These are phyloP conservation scores for Phoxinus dragarum DNA, from an alignment of 2,797 vertebrate genomes.

Conservation along the genomic window DNA sequence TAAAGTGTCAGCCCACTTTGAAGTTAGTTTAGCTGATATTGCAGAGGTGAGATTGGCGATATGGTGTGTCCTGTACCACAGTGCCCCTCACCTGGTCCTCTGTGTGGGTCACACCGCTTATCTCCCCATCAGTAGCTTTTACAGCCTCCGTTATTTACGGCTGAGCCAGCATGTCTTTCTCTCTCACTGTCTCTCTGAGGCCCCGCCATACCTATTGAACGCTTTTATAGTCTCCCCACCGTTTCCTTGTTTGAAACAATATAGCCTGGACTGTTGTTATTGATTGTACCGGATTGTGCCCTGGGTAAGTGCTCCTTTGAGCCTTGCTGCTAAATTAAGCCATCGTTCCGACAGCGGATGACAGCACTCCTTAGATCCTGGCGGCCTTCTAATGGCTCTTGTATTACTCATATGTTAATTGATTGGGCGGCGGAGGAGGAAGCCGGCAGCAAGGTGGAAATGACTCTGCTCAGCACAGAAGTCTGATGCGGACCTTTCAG, in stretches of 20 bases:
- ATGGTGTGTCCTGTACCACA: conserved; percentile 41
- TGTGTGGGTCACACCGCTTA: conserved; percentile 69
- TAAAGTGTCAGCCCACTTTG: background rate
- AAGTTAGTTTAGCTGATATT: background rate
- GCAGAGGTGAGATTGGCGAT: conserved; percentile 29
- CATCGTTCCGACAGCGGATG: conserved; percentile 87
- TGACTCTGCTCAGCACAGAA: conserved; percentile 51
- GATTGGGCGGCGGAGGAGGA: conserved; percentile 80
- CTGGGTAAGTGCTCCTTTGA: conserved; percentile 83
- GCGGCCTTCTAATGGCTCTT: conserved; percentile 81
- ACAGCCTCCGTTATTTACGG: conserved; percentile 69
- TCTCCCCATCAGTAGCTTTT: conserved; percentile 72
- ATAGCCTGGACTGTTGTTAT: conserved; percentile 81
- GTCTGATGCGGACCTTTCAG: conserved; percentile 39
- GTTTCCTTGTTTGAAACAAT: conserved; percentile 81
- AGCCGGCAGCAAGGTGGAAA: conserved; percentile 62
- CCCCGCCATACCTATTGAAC: conserved; percentile 49
- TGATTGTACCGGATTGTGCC: conserved; percentile 82
- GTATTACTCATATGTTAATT: conserved; percentile 87
- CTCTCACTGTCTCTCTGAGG: conserved; percentile 60
- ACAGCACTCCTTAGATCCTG: conserved; percentile 83
- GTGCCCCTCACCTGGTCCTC: conserved; percentile 33
- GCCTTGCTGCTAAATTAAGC: conserved; percentile 87
- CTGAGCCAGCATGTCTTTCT: conserved; percentile 72
- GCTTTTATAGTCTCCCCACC: conserved; percentile 69